Evolutionary conservation across 2,797 vertebrate genomes (phyloP), one percentile per base, ranked within the genome.

Genomic region (Atherinosoma microstoma): DNA sequence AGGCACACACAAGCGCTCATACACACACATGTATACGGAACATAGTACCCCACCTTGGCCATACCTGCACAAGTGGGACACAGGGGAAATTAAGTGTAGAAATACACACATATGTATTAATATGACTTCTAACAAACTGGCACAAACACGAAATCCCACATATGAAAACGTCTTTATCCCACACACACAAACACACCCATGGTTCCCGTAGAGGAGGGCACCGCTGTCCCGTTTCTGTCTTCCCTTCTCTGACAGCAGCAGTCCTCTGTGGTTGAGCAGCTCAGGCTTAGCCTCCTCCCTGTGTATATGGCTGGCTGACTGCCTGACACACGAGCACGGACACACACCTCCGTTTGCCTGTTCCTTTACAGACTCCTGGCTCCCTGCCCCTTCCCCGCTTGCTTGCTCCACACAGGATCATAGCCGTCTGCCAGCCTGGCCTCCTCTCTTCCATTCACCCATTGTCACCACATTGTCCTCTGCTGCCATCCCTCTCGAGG

Each of bases 381-480:
- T 76, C 29, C n/a, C 72, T 79, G 73, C 74, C 75, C 71, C 58
- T 60, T 68, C 57, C 73, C 73, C 12, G 58, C 70, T 84, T 75
- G 13, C 79, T 73, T 57, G n/a, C 76, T 80, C 65, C 70, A 20
- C 30, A n/a, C 82, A 76, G 85, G 88, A 87, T 87, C 87, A 76
- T 75, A 82, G 82, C 78, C 76, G 78, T 82, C 80, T 82, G 88
- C 89, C 85, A 75, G 84, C 80, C 68, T 67, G 73, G 59, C 78
- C 83, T 82, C 73, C 73, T 58, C 81, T 83, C 80, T 69, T 81
- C 79, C 80, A 81, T 85, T 88, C 84, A 86, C 70, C 84, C 24
- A 80, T 86, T 90, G 84, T 89, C 81, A 57, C 78, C 87, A 72
- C 80, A 61, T 29, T 76, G 84, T 87, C 76, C 82, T 80, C 64